phyloP scores from a whole-genome alignment of 2,888 invertebrate species.

The Crossocerus cetratus region DNA sequence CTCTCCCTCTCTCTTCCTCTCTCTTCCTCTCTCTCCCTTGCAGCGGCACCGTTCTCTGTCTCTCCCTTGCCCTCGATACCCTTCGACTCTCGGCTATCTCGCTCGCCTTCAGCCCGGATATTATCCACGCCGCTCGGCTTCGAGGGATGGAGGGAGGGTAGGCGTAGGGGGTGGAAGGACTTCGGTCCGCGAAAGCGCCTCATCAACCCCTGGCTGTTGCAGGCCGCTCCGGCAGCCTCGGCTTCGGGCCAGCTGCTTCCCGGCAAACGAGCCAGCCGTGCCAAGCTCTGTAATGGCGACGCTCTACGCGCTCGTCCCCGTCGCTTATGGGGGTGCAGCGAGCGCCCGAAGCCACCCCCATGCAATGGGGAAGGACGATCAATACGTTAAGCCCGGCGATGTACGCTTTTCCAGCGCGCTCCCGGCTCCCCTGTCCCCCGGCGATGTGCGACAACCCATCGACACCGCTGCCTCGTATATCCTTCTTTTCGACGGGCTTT shows the following conservation, averaged over 20 bases:
- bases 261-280: constrained; percentile 9
- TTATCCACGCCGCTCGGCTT: background rate
- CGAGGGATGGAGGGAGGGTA: too few species aligned
- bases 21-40: background rate
- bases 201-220: too few species aligned
- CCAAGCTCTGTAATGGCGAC: constrained; percentile 61
- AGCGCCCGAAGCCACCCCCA: constrained; percentile 66
- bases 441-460: constrained; percentile 7
- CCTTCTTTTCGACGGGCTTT: background rate
- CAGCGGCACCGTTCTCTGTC: background rate
- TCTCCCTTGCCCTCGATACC: constrained; percentile 3
- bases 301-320: constrained; percentile 23
- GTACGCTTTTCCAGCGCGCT: constrained; percentile 58
- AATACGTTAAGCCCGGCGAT: constrained; percentile 55
- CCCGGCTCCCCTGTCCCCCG: constrained; percentile 38
- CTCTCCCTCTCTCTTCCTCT: constrained; percentile 10
- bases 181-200: background rate
- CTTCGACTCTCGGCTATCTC: constrained; percentile 20
- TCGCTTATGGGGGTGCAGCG: constrained; percentile 56
- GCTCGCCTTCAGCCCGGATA: background rate
- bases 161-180: too few species aligned
- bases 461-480: background rate
- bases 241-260: too few species aligned
- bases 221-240: too few species aligned
- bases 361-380: constrained; percentile 68